Percentiles rank a stretch among this genome's conserved stretches.
These are phyloP conservation scores for Tinea trinotella DNA, from an alignment of 2,888 invertebrate species.

Conservation along the genomic window DNA sequence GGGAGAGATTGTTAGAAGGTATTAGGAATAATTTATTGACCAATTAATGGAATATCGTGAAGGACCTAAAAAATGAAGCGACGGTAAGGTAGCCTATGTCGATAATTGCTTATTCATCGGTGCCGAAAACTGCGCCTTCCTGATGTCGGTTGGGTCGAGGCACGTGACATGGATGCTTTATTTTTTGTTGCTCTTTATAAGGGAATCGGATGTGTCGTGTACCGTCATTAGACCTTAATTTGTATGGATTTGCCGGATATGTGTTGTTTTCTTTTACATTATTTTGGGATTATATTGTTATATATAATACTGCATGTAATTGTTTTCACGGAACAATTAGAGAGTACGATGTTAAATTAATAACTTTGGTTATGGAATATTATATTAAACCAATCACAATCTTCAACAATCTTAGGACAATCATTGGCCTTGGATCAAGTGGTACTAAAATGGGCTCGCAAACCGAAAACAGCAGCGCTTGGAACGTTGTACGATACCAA, in stretches of 20 bases:
- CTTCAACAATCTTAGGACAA: too few relatives aligned
- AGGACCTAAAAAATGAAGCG: conserved; percentile 24
- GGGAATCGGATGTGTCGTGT: conserved; percentile 3
- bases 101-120: conserved; percentile 52
- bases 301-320: too few relatives aligned
- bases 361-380: too few relatives aligned
- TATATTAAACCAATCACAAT: too few relatives aligned
- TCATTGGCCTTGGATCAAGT: too few relatives aligned
- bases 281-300: too few relatives aligned
- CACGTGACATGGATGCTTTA: conserved; percentile 9
- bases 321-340: too few relatives aligned
- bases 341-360: too few relatives aligned
- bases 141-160: background rate
- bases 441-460: too few relatives aligned
- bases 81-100: conserved; percentile 22
- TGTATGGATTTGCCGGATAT: conserved; percentile 5
- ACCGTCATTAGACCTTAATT: conserved; percentile 6
- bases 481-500: too few relatives aligned
- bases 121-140: conserved; percentile 21
- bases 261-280: background rate
- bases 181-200: conserved; percentile 13
- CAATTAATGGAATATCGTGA: conserved; percentile 41
- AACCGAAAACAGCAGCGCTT: too few relatives aligned
- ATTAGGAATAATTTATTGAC: conserved; percentile 47
- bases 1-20: conserved; percentile 32